phyloP scores from a whole-genome alignment of 2,888 invertebrate species.

The Frankliniella intonsa region DNA sequence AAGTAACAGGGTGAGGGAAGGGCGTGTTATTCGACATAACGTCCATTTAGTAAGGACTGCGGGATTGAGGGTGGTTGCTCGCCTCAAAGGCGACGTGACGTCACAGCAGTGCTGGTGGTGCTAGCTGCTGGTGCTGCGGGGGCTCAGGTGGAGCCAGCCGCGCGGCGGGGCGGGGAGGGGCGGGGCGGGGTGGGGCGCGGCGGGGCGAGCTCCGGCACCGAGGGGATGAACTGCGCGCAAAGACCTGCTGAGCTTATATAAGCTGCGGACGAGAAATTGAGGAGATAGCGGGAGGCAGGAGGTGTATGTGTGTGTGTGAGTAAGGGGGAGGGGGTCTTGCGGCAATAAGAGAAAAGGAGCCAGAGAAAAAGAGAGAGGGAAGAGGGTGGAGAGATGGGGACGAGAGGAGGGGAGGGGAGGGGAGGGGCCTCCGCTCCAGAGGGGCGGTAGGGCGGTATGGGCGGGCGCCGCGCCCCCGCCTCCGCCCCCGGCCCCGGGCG shows the following conservation, averaged over 20 bases:
- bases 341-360: too few species aligned
- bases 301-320: background rate
- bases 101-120: background rate
- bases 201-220: background rate
- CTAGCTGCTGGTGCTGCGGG: background rate
- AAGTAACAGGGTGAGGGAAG: background rate
- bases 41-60: constrained; percentile 11
- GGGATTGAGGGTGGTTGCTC: background rate
- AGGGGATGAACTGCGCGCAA: constrained; percentile 9
- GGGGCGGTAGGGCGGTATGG: too few species aligned
- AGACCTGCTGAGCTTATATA: constrained; percentile 24
- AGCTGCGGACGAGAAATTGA: constrained; percentile 11
- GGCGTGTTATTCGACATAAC: constrained; percentile 11
- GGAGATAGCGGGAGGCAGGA: background rate
- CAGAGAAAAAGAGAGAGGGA: background rate
- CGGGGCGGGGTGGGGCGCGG: background rate
- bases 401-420: background rate
- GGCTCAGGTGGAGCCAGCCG: background rate
- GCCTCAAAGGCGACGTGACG: background rate
- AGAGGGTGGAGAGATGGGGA: background rate
- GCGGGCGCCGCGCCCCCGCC: too few species aligned
- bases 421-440: background rate
- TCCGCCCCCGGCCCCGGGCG: too few species aligned
- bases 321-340: too few species aligned
- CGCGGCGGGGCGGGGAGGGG: background rate